phyloP scores from a whole-genome alignment of 2,797 vertebrate species.

The Hafferia zeledoni region DNA sequence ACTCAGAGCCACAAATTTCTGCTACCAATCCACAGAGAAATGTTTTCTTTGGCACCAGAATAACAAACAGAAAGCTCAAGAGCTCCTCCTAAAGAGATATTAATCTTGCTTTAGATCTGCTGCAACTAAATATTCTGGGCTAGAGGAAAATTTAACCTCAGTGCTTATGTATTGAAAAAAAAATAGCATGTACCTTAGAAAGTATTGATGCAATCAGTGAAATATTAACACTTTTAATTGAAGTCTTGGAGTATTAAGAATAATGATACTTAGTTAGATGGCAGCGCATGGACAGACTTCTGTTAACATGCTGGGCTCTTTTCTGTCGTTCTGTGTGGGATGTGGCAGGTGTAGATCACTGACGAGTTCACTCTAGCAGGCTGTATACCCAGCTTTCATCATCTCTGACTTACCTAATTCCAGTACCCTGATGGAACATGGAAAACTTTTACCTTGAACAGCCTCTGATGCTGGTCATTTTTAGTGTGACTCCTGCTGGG shows the following conservation, averaged over 20 bases:
- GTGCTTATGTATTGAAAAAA: neutral
- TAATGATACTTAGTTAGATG: neutral
- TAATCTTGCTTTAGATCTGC: neutral
- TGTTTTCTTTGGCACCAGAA: neutral
- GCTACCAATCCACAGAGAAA: neutral
- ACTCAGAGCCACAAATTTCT: slow-evolving; percentile 5
- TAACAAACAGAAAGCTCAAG: slow-evolving; percentile 18
- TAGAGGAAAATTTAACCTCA: neutral
- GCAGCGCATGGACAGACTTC: neutral
- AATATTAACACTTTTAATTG: neutral
- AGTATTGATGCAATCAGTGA: neutral
- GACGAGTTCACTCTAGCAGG: neutral
- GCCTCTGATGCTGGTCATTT: neutral
- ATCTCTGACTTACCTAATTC: neutral
- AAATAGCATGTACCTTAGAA: neutral
- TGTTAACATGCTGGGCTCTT: neutral
- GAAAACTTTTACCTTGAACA: neutral
- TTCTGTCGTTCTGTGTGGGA: neutral
- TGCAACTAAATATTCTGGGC: neutral
- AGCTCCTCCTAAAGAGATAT: slow-evolving; percentile 42
- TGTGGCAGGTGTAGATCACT: neutral
- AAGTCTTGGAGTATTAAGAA: neutral
- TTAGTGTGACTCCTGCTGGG: neutral
- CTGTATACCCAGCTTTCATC: neutral
- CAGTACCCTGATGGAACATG: neutral